Base-by-base conservation (phyloP, 2,113 vertebrate species). In the Centropus unirufus region DNA sequence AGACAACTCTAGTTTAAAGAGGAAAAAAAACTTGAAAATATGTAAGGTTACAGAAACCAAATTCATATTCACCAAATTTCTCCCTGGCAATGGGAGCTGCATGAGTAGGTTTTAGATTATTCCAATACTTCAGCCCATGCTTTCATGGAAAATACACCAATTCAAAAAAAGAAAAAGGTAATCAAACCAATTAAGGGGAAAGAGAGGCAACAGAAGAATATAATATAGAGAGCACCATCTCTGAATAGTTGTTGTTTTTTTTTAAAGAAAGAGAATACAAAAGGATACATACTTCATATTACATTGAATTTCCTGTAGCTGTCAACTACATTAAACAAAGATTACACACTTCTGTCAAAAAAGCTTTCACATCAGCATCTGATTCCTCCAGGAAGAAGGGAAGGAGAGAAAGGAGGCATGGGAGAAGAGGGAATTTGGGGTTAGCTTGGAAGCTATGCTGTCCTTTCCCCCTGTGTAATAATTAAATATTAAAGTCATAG, bases 401-500 rank as follows among this genome's bases (percentile, higher is more conserved):
- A 88, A 19, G 32, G 82, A 90, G 29, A 94, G 46, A 88, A 94
- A 93, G 51, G 51, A 94, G 42, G 47, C 83, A 95, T 14, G 29
- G 29, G 72, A 93, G 59, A 94, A 96, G 52, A 90, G 58, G 51
- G 51, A 69, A 47, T 44, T 30, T 72, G 26, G 40, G 39, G 63
- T 59, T 52, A 62, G 69, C 47, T 87, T 90, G 49, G 52, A 70
- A 81, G 27, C 86, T 97, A 87, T 15, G 64, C 91, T 89, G 80
- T 67, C 89, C 92, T 91, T 96, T 94, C 86, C 90, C 93, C 72
- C 97, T 95, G 51, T 6, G 39, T 42, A 98, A 98, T 97, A 98
- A 98, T 96, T 97, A 94, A 97, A 97, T 97, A 97, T 95, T 98
- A 96, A 98, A 98, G 97, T 96, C 98, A 98, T 93, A 68, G 97